Conservation (phyloP, 2,113 vertebrate species). For the Peromyscus polionotus region DNA sequence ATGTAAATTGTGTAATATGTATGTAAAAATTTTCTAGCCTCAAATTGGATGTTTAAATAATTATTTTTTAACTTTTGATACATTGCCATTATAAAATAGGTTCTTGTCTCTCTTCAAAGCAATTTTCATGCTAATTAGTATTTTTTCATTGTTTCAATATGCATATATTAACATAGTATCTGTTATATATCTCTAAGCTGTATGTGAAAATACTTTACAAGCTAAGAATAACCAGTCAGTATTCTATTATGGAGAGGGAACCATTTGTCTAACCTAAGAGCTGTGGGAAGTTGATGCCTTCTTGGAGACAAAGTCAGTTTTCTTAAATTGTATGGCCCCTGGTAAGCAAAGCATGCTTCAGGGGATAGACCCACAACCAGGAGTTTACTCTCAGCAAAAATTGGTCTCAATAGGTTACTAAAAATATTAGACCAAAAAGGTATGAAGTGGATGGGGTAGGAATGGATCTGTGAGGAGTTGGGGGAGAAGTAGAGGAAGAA, state of each 20-base stretch:
- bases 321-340: no score
- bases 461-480: neutral
- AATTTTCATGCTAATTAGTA: constrained; percentile 77
- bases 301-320: neutral
- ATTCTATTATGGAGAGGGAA: neutral
- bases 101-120: constrained; percentile 47
- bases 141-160: constrained; percentile 61
- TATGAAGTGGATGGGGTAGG: neutral
- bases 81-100: constrained; percentile 65
- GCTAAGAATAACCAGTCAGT: constrained; percentile 9
- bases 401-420: neutral
- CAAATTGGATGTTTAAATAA: constrained; percentile 74
- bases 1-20: constrained; percentile 67
- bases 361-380: neutral
- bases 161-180: constrained; percentile 73
- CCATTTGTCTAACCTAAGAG: neutral
- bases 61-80: constrained; percentile 65
- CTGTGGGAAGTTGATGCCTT: neutral
- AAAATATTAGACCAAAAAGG: neutral
- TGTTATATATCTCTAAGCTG: constrained; percentile 57
- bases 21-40: constrained; percentile 57
- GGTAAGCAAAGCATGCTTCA: neutral
- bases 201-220: constrained; percentile 57
- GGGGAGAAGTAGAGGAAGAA: neutral
- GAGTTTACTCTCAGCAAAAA: neutral